Base-by-base conservation (phyloP, 2,113 vertebrate genomes). In the Ariopsis seemanni region DNA sequence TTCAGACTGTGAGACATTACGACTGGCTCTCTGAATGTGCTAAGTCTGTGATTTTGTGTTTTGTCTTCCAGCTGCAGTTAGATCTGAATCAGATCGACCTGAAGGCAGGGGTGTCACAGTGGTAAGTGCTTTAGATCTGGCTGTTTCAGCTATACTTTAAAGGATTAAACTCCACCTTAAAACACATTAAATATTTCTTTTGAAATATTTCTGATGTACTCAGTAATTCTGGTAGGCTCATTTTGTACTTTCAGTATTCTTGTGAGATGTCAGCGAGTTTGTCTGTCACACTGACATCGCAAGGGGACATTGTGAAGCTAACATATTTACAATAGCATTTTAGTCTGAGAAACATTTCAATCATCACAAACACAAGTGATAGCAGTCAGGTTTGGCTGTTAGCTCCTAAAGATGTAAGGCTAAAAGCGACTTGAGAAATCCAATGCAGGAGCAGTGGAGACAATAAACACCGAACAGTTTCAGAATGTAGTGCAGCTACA, bases 11-110 rank as follows among this genome's bases (percentile, higher is more conserved):
- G 72, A 15, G 67, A 12, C 67, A 27, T 12, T 30, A n/a, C 11
- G 63, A 27, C 30, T 53, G 48, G 34, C 15, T 52, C 10, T 52
- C 14, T 67, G 48, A n/a, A 30, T 10, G 50, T 57, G 15, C n/a
- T 69, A 71, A 69, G 11, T 5, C 2, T 55, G 27, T 55, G 55
- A 60, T 62, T n/a, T 18, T 83, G 60, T 85, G 5, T 65, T 75
- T 65, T 74, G 67, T 30, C 30, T 89, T 87, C 60, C 92, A 98
- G 97, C 90, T 98, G 82, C 96, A 95, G 86, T 80, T 98, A 83
- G 95, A 97, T 88, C 91, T 98, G 48, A 94, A 96, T 10, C 95
- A 96, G 91, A 91, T 95, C 53, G 97, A 97, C 90, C 94, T 98
- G 65, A 94, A 94, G 79, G 87, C 95, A 84, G 96, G 96, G 27